Evolutionary conservation across 23 tunicate species (phyloP).

Genomic region (Oikopleura albicans): DNA sequence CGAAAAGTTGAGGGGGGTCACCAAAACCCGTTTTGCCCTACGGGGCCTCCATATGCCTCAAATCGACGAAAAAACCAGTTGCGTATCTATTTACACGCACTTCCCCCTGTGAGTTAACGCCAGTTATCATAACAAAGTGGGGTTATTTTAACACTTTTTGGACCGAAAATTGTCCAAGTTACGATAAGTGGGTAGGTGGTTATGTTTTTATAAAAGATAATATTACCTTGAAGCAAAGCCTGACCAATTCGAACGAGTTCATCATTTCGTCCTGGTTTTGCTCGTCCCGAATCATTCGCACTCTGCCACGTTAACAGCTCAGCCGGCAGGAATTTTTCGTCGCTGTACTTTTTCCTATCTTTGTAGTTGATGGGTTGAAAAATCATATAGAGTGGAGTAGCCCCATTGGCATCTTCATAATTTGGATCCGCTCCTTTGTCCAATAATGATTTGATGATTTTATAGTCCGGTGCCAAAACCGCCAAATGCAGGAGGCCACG

Average conservation of each 20-base stretch:
- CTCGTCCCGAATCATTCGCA: neutral
- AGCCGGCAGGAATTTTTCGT: neutral
- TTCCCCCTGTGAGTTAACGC: too few species aligned
- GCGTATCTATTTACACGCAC: too few species aligned
- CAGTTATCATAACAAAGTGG: too few species aligned
- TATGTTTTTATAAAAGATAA: too few species aligned
- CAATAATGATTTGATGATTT: neutral
- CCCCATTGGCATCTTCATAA: conserved; percentile 2
- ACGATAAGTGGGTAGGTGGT: too few species aligned
- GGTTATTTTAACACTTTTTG: too few species aligned
- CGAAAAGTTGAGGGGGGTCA: too few species aligned
- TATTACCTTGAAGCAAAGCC: neutral
- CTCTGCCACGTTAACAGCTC: neutral
- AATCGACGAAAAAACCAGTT: too few species aligned
- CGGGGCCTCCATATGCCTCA: too few species aligned
- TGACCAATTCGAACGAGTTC: neutral
- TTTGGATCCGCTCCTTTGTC: conserved; percentile 8
- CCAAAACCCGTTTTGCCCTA: too few species aligned
- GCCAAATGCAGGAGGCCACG: neutral
- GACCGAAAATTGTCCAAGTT: too few species aligned
- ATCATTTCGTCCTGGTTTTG: neutral
- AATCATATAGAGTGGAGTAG: neutral
- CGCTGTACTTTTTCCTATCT: neutral
- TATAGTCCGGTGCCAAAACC: neutral
- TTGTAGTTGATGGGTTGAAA: neutral